phyloP scores from a whole-genome alignment of 1,140 invertebrate species.

The Lasaia peninsularis region DNA sequence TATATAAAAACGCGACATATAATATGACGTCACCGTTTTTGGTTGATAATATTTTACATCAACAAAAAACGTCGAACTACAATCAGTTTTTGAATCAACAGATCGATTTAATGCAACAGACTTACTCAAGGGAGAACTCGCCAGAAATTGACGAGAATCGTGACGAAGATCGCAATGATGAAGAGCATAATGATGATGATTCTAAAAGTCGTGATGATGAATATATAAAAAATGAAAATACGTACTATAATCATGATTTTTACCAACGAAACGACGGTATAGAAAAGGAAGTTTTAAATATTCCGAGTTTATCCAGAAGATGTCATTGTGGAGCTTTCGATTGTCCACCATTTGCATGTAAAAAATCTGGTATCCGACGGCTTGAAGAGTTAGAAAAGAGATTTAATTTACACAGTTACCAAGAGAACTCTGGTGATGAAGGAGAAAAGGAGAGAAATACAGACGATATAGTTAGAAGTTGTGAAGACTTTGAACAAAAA shows the following conservation, averaged over 20 bases:
- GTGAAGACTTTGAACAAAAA: conserved; percentile 61
- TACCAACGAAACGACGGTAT: conserved; percentile 45
- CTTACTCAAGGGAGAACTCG: conserved; percentile 56
- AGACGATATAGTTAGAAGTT: conserved; percentile 60
- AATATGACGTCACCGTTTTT: conserved; percentile 72
- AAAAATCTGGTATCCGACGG: conserved; percentile 56
- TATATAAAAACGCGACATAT: conserved; percentile 54
- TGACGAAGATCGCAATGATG: conserved; percentile 44
- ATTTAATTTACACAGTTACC: conserved; percentile 54
- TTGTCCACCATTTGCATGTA: conserved; percentile 58
- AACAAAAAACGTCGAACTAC: conserved; percentile 64
- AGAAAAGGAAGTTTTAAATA: conserved; percentile 63
- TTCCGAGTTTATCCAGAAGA: conserved; percentile 46
- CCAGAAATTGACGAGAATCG: conserved; percentile 57
- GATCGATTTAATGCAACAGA: conserved; percentile 59
- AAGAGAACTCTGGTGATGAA: conserved; percentile 60
- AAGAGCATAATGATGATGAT: conserved; percentile 66
- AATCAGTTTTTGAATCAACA: conserved; percentile 74
- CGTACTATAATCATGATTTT: conserved; percentile 49
- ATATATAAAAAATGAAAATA: conserved; percentile 45
- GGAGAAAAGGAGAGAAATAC: conserved; percentile 43
- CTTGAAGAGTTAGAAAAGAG: conserved; percentile 62
- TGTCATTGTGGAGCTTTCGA: conserved; percentile 55
- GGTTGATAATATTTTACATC: conserved; percentile 70
- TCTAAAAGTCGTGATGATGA: conserved; percentile 60